These are phyloP conservation scores for Agriotes lineatus DNA, from an alignment of 2,888 invertebrate species.

Conservation along the genomic window DNA sequence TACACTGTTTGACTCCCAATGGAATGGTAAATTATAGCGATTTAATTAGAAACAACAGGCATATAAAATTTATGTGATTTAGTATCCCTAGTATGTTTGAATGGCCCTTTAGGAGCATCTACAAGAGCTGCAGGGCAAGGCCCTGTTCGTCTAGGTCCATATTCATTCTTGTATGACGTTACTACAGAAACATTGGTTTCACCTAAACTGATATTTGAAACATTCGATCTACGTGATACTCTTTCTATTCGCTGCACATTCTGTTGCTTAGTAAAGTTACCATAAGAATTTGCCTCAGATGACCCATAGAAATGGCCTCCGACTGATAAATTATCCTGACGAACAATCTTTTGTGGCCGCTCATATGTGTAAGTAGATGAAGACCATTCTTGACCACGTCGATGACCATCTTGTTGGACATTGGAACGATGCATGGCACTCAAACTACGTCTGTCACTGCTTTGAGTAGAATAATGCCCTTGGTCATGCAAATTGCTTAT, in stretches of 20 bases:
- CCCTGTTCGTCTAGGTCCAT: constrained; percentile 76
- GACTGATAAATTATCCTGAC: constrained; percentile 77
- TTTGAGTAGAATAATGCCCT: constrained; percentile 76
- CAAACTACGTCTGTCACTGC: constrained; percentile 80
- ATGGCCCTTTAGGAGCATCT: constrained; percentile 81
- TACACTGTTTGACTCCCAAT: background rate
- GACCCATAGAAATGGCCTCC: constrained; percentile 82
- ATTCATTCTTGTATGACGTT: constrained; percentile 84
- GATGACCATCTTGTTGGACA: constrained; percentile 66
- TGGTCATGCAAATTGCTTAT: constrained; percentile 83
- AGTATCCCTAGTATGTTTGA: constrained; percentile 87
- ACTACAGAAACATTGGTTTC: constrained; percentile 72
- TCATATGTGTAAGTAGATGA: constrained; percentile 67
- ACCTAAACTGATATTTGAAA: constrained; percentile 83
- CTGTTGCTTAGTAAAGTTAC: constrained; percentile 72
- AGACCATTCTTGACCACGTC: constrained; percentile 70
- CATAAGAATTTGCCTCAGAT: constrained; percentile 79
- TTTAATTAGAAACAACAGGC: constrained; percentile 68
- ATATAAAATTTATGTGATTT: constrained; percentile 88
- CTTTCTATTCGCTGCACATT: constrained; percentile 71
- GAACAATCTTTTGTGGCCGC: constrained; percentile 73
- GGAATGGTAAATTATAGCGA: constrained; percentile 15
- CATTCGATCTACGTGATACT: constrained; percentile 74
- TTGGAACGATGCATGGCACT: constrained; percentile 82
- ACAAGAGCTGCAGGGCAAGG: constrained; percentile 86